Conservation (phyloP, 23 tunicate genomes). For the Ascidia mentula region DNA sequence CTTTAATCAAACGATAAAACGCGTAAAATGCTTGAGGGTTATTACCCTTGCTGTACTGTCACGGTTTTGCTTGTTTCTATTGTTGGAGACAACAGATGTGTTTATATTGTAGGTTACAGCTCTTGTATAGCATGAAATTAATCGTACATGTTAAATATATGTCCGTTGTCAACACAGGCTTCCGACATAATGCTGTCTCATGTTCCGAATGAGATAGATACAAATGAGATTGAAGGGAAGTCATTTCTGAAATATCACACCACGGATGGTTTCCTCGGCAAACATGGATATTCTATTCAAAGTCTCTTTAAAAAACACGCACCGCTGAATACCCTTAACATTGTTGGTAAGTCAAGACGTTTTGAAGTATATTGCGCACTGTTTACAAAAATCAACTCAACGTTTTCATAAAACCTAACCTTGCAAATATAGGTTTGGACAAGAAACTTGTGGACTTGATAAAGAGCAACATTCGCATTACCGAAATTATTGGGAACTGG, state of each 20-base stretch:
- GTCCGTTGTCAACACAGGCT: background rate
- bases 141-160: too few species aligned
- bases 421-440: too few species aligned
- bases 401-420: background rate
- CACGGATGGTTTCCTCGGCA: background rate
- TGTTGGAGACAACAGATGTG: too few species aligned
- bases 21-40: too few species aligned
- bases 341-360: background rate
- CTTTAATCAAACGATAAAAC: too few species aligned
- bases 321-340: background rate
- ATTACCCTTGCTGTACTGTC: too few species aligned
- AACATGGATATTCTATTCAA: background rate
- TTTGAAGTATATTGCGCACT: background rate
- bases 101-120: too few species aligned
- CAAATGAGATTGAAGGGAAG: background rate
- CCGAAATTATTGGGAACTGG: too few species aligned
- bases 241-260: background rate
- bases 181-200: conserved; percentile 4
- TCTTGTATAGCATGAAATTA: too few species aligned
- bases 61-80: too few species aligned
- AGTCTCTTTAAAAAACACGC: background rate
- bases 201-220: background rate
- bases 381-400: background rate
- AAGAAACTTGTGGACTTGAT: too few species aligned
- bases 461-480: too few species aligned